Base-by-base conservation (phyloP, 2,888 invertebrate genomes). In the Chloroclystis v-ata region DNA sequence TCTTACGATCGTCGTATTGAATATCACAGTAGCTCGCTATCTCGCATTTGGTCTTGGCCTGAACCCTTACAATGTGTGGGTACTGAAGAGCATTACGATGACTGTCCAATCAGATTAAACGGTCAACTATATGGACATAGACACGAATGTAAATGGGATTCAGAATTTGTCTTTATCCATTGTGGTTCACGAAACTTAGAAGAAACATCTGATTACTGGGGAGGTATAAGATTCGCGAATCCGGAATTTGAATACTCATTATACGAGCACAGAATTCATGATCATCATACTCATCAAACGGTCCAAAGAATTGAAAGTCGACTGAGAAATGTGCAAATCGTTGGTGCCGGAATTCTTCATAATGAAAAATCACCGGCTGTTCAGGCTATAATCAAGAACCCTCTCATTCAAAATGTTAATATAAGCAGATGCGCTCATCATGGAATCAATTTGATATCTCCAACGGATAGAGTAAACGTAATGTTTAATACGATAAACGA, bases 351-450 rank as follows among this genome's bases (percentile, higher is more conserved):
- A 13, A 93, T 97, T 55, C 85, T 99, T 14, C 99, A 99, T 67
- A 97, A 96, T 65, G 97, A 98, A 72, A 97, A 96, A 75, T 95
- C 96, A 0, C 94, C 98, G 0, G 97, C 99, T 0, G 87, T 99
- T 40, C 96, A 98, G 74, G 92, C 96, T 16, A 93, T 98, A 24
- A 93, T 94, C 62, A 94, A 95, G 67, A 95, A 96, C 56, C 98
- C 99, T 0, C 79, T 77, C 29, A 92, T 96, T 12, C 91, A 92
- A 59, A 92, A 94, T 47, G 94, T 98, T 0, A 95, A 94, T 58
- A 92, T 99, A 10, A 91, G 91, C 5, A 90, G 93, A 60, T 94
- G 95, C 55, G 97, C 97, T 14, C 94, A 94, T 67, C 96, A 99
- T 73, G 99, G 97, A 0, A 93, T 99, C 37, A 97, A 97, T 71